Base-by-base conservation (phyloP, 2,113 vertebrate genomes). In the Brachyhypopomus gauderio region DNA sequence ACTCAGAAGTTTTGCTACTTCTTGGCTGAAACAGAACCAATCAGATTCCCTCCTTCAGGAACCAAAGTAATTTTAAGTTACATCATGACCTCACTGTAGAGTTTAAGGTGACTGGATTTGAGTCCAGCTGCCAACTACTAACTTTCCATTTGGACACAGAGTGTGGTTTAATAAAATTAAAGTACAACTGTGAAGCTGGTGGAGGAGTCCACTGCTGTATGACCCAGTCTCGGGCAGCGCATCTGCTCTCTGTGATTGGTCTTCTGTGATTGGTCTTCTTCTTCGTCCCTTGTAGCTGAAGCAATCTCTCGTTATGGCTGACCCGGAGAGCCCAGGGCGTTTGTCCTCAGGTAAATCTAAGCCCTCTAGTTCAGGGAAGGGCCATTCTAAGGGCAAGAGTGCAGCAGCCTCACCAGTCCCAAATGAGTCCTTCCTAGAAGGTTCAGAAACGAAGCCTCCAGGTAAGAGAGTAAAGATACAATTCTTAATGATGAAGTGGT, bases 271-370 rank as follows among this genome's bases (percentile, higher is more conserved):
- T 9, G 67, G 19, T 23, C 41, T 38, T 22, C 41, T 6, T 41
- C 45, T 3, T 14, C 11, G 9, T 52, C 45, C 45, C 63, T 27
- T 17, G 34, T 36, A 67, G 69, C 70, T 22, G 17, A 56, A 38
- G 30, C 64, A 34, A n/a, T 30, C 23, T 36, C 41, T 45, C 16
- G n/a, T 30, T 22, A 85, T 89, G 82, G 83, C 84, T 27, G 85
- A 89, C 55, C 17, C 5, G 6, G 79, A 58, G 56, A 81, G 73
- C 2, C 85, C 83, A 5, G 64, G 34, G 45, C 67, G 58, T 20
- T 76, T 69, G 19, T 82, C 86, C 36, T 79, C 86, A 14, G 45
- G 75, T 41, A 85, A 80, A 70, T 87, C 88, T 36, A 87, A 81
- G 58, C 67, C 63, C 25, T 80, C 82, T 12, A 30, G 77, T 60